Evolutionary conservation across 2,888 invertebrate species (phyloP).

Genomic region (Drymonia ruficornis): DNA sequence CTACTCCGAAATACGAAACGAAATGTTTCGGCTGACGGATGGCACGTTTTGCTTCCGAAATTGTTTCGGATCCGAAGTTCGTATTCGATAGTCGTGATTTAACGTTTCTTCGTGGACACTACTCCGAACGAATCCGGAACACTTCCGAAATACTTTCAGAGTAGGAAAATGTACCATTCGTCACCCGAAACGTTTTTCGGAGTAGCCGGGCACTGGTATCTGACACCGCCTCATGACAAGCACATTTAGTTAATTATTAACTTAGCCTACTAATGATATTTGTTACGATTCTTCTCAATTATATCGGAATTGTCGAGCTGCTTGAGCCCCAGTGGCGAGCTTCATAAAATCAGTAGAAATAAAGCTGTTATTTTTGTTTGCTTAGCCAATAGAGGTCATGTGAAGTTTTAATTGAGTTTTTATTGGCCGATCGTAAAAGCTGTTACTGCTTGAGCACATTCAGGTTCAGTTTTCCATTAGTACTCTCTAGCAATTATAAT

Average conservation of each 20-base stretch:
- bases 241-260: background rate
- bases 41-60: too few relatives aligned
- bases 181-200: too few relatives aligned
- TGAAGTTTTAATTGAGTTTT: slow-evolving; percentile 24
- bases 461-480: slow-evolving; percentile 2
- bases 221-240: too few relatives aligned
- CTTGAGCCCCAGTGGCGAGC: background rate
- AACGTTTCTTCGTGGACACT: too few relatives aligned
- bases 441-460: background rate
- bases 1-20: too few relatives aligned
- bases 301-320: background rate
- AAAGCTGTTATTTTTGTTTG: slow-evolving; percentile 21
- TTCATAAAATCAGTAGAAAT: background rate
- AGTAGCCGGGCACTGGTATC: too few relatives aligned
- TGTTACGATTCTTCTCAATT: background rate
- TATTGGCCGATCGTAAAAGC: slow-evolving; percentile 12
- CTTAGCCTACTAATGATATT: background rate
- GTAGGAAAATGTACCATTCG: too few relatives aligned
- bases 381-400: slow-evolving; percentile 15
- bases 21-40: too few relatives aligned
- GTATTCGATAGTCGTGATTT: too few relatives aligned
- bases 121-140: too few relatives aligned
- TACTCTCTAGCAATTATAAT: background rate
- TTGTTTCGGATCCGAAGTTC: too few relatives aligned
- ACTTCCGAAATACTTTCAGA: too few relatives aligned